These are phyloP conservation scores for Ondatra zibethicus DNA, from an alignment of 2,113 vertebrate species.

Conservation along the genomic window DNA sequence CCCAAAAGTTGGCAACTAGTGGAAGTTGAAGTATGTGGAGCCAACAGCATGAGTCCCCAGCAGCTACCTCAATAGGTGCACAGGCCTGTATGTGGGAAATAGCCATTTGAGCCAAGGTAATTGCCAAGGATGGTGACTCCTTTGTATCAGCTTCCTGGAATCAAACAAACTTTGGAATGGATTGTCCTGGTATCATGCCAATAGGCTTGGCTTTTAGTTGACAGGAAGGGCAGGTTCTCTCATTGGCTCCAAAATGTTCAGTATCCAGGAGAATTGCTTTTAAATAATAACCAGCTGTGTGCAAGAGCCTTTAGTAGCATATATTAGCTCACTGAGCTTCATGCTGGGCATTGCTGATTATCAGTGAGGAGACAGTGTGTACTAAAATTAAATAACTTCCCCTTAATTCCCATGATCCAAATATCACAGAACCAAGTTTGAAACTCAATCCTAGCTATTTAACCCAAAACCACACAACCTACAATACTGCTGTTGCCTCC, in stretches of 20 bases:
- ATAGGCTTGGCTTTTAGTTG: background rate
- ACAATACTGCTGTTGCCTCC: background rate
- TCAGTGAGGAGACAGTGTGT: background rate
- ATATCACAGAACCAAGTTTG: background rate
- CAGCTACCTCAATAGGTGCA: background rate
- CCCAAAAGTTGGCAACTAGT: background rate
- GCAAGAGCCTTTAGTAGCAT: background rate
- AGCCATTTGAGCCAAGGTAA: background rate
- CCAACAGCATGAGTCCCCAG: background rate
- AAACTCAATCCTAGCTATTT: background rate
- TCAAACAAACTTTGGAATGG: background rate
- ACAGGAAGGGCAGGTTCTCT: background rate
- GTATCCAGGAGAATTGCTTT: background rate
- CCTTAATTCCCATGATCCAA: background rate
- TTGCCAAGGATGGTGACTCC: background rate
- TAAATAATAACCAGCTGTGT: background rate
- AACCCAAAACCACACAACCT: background rate
- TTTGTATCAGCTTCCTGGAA: background rate
- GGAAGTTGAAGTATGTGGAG: background rate
- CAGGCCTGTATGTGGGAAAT: background rate
- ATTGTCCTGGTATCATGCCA: background rate
- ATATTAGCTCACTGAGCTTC: background rate
- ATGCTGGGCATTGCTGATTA: background rate
- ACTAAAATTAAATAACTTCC: background rate
- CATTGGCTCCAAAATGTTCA: background rate